These are phyloP conservation scores for Caenorhabditis brenneri DNA, from an alignment of 1,140 invertebrate genomes.

Conservation along the genomic window DNA sequence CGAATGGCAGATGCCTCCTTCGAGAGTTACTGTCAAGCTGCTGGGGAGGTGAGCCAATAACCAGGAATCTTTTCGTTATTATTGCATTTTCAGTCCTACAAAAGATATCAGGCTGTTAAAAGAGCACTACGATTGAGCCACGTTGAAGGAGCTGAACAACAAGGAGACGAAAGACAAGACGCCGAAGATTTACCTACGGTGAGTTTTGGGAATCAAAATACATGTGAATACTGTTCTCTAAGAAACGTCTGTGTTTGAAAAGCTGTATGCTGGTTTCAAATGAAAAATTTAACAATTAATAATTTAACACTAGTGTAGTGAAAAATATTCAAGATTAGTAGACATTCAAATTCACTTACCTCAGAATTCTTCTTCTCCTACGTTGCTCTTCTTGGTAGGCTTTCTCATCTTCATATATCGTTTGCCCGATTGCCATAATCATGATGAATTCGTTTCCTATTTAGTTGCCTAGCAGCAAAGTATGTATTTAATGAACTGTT, in stretches of 20 bases:
- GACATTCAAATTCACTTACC: not conserved
- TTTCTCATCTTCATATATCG: conserved; percentile 34
- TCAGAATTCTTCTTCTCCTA: not conserved
- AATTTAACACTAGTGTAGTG: too few relatives aligned
- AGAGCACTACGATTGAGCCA: conserved; percentile 20
- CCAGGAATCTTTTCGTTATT: too few relatives aligned
- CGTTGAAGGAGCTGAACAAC: not conserved
- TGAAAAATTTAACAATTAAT: too few relatives aligned
- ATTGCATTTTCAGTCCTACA: not conserved
- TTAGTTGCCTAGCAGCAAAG: not conserved
- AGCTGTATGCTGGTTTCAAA: too few relatives aligned
- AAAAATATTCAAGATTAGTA: too few relatives aligned
- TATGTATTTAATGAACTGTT: not conserved
- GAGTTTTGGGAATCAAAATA: not conserved
- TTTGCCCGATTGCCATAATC: conserved; percentile 27
- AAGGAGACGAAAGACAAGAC: conserved; percentile 33
- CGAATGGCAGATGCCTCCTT: not conserved
- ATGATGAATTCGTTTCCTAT: not conserved
- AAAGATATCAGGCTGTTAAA: conserved; percentile 13
- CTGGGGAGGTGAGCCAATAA: not conserved
- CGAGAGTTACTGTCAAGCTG: conserved; percentile 3
- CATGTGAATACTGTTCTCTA: too few relatives aligned
- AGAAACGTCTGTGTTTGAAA: too few relatives aligned
- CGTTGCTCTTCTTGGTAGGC: conserved; percentile 9
- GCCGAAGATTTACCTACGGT: conserved; percentile 51